Percentiles rank a stretch among this genome's conserved stretches.
Evolutionary conservation across 2,797 vertebrate genomes (phyloP).

Genomic region (Liparis tanakae): DNA sequence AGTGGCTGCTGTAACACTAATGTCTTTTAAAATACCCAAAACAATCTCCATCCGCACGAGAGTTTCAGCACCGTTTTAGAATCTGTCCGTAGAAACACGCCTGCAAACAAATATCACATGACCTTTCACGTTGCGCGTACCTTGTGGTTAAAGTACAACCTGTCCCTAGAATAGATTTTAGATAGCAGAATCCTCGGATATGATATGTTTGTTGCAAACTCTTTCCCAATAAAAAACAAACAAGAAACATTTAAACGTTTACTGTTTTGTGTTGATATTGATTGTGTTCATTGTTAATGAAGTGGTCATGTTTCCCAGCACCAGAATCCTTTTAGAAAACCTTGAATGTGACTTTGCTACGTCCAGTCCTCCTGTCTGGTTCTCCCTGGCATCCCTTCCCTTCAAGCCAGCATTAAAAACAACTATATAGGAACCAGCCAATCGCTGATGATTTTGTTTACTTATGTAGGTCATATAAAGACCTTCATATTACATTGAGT

Average conservation of each 20-base stretch:
- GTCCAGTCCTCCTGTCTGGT: background rate
- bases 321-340: background rate
- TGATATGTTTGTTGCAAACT: slow-evolving; percentile 2
- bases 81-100: too few species aligned
- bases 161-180: slow-evolving; percentile 16
- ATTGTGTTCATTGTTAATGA: background rate
- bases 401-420: background rate
- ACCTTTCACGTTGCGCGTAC: background rate
- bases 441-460: background rate
- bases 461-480: background rate
- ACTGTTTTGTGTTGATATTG: background rate
- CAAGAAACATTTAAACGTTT: background rate
- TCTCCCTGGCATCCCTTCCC: background rate
- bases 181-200: background rate
- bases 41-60: background rate
- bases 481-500: background rate
- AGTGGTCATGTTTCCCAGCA: background rate
- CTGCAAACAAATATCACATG: too few species aligned
- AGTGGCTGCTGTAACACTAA: background rate
- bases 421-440: background rate
- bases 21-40: background rate
- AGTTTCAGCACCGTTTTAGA: background rate
- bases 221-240: slow-evolving; percentile 11
- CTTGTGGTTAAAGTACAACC: background rate
- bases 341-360: background rate